Conservation (phyloP, 2,113 vertebrate genomes). For the Bufo gargarizans region DNA sequence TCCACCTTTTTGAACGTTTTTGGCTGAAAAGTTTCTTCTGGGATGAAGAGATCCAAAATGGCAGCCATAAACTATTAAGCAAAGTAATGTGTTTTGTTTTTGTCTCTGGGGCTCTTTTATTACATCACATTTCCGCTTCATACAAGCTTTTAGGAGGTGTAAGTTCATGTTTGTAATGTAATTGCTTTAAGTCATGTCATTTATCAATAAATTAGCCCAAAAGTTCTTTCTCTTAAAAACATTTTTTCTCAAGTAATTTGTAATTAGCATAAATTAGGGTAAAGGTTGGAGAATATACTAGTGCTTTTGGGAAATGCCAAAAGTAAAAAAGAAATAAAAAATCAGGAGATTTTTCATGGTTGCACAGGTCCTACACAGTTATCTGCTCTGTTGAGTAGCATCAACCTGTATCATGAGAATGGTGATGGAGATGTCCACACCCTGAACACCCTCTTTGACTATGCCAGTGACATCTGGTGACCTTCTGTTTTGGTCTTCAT, state of each 20-base stretch:
- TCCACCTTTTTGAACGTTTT: neutral
- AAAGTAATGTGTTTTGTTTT: neutral
- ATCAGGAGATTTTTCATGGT: neutral
- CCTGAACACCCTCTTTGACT: no score
- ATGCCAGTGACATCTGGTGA: no score
- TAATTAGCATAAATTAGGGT: conserved; percentile 4
- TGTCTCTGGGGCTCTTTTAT: neutral
- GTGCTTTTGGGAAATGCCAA: neutral
- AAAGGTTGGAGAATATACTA: neutral
- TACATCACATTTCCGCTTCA: neutral
- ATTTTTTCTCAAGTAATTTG: neutral
- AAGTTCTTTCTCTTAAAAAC: neutral
- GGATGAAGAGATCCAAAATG: neutral
- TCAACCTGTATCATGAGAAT: neutral
- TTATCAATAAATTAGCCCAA: neutral
- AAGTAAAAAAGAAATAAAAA: neutral
- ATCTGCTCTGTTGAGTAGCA: neutral
- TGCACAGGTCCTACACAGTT: neutral
- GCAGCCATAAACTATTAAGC: neutral
- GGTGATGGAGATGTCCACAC: neutral
- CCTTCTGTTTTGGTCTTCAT: no score
- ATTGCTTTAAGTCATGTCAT: conserved; percentile 1
- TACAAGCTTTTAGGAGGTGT: neutral
- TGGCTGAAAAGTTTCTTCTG: neutral
- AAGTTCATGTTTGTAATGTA: neutral